Percentiles rank a stretch among this genome's conserved stretches.
Conservation (phyloP, 1,140 invertebrate species). For the Leptinotarsa texana region DNA sequence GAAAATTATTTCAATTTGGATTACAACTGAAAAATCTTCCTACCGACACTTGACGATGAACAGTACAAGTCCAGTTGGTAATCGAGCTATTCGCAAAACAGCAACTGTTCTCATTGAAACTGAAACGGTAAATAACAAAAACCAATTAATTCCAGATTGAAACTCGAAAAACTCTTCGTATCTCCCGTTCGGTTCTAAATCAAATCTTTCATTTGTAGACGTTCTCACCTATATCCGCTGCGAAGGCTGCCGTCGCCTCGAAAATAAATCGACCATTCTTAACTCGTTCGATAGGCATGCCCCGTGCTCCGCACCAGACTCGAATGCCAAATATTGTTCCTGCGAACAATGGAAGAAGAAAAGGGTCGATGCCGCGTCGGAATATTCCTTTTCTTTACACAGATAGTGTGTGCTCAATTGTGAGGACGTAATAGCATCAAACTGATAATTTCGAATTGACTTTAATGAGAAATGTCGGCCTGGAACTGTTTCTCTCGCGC, state of each 20-base stretch:
- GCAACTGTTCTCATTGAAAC: not conserved
- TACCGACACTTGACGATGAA: not conserved
- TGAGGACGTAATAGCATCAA: not conserved
- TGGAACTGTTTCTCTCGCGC: no score
- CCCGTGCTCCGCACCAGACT: slow-evolving; percentile 23
- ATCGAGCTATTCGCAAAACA: not conserved
- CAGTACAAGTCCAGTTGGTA: not conserved
- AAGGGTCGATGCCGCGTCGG: not conserved
- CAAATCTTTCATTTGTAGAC: slow-evolving; percentile 15
- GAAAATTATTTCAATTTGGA: not conserved
- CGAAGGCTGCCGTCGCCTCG: slow-evolving; percentile 1
- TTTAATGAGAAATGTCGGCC: no score
- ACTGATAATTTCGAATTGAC: no score
- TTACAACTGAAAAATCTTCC: not conserved
- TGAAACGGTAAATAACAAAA: not conserved
- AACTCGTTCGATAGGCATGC: slow-evolving; percentile 11
- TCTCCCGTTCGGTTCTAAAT: slow-evolving; percentile 10
- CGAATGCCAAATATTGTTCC: slow-evolving; percentile 40
- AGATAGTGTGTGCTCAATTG: slow-evolving; percentile 19
- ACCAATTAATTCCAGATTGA: slow-evolving; percentile 19
- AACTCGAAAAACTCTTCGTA: slow-evolving; percentile 11
- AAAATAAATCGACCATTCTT: slow-evolving; percentile 20
- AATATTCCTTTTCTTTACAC: slow-evolving; percentile 1
- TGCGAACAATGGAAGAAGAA: slow-evolving; percentile 33
- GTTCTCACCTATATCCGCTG: slow-evolving; percentile 16